Percentiles rank a stretch among this genome's conserved stretches.
phyloP scores from a whole-genome alignment of 1,140 invertebrate species.

The Drosophila baimaii region DNA sequence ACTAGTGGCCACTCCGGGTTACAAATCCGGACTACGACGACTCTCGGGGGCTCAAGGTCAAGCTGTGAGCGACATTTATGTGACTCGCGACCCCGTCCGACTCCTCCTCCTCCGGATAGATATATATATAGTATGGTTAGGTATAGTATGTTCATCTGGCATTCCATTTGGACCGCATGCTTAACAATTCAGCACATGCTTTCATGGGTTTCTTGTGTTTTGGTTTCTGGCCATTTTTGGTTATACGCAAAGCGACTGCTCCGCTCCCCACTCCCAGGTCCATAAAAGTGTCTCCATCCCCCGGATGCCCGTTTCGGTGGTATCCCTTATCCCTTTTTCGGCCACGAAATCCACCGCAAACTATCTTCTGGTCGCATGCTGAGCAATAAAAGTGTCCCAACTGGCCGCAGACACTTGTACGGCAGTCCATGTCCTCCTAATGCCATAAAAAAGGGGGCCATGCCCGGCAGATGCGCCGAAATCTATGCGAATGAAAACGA shows the following conservation, averaged over 20 bases:
- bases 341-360: conserved; percentile 79
- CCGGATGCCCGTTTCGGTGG: conserved; percentile 4
- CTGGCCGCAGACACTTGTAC: conserved; percentile 69
- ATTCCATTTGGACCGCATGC: conserved; percentile 52
- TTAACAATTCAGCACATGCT: conserved; percentile 80
- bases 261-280: conserved; percentile 5
- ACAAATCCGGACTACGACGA: conserved; percentile 36
- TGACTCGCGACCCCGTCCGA: conserved; percentile 33
- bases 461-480: conserved; percentile 63
- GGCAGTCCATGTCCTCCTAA: conserved; percentile 70
- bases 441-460: conserved; percentile 67
- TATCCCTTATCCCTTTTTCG: conserved; percentile 38
- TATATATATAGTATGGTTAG: too few relatives aligned
- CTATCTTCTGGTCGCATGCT: conserved; percentile 77
- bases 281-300: conserved; percentile 61
- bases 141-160: conserved; percentile 54
- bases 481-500: conserved; percentile 35
- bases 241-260: conserved; percentile 63
- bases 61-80: conserved; percentile 74
- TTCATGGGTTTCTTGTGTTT: conserved; percentile 38
- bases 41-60: conserved; percentile 62
- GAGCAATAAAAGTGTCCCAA: conserved; percentile 77
- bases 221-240: conserved; percentile 51
- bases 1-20: conserved; percentile 26
- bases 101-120: conserved; percentile 1